Base-by-base conservation (phyloP, 1,140 invertebrate genomes). In the Micrasema longulum region DNA sequence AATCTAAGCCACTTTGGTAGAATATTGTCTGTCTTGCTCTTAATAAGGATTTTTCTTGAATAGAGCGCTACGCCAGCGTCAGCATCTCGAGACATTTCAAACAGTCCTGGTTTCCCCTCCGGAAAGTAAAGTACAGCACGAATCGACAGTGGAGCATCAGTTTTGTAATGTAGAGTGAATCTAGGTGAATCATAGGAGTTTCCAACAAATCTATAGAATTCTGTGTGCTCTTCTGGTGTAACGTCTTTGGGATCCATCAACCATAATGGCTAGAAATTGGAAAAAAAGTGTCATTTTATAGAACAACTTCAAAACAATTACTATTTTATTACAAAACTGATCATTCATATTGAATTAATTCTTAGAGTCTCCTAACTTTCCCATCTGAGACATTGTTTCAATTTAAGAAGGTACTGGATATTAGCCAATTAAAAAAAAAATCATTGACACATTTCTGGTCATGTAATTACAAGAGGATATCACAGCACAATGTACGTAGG, bases 1-100 rank as follows among this genome's bases (percentile, higher is more conserved):
- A 98, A 99, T 77, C 96, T 84, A 50, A 98, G 84, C 95, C 96
- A 99, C 80, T 96, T 96, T 0, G 97, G 97, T 71, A 99, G 83
- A 72, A 99, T 90, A 79, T 95, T 92, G 70, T 96, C 95, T 0
- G 95, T 92, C 79, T 93, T 94, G 73, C 90, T 93, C 82, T 97
- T 95, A 35, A 99, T 98, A 57, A 99, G 85, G 31, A 93, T 87
- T 83, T 97, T 97, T 48, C 94, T 87, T 26, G 92, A 95, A 78
- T 99, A 99, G 0, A 99, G 83, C 0, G 95, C 89, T 0, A 99
- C 90, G 3, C 95, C 94, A 1, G 91, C 88, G 52, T 91, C 89
- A 9, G 89, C 89, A 77, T 97, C 95, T 11, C 94, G 87, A 16
- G 92, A 93, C 84, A 97, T 89, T 79, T 99, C 96, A 85, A 97